These are phyloP conservation scores for Muntiacus muntjak DNA, from an alignment of 2,113 vertebrate genomes.

Conservation along the genomic window DNA sequence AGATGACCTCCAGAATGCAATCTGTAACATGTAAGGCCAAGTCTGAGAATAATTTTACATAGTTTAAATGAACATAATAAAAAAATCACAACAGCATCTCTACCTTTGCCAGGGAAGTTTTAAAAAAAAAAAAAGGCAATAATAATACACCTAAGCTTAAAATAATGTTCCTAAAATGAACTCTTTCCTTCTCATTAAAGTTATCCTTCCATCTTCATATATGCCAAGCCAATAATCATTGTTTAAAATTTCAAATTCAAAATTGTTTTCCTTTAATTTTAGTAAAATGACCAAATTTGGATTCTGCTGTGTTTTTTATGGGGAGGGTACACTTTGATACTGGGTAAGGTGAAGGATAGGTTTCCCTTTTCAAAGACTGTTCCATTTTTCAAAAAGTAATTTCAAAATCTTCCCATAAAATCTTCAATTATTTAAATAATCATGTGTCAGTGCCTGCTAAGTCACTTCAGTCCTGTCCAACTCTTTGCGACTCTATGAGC, in stretches of 20 bases:
- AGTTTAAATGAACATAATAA: background rate
- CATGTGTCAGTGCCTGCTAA: background rate
- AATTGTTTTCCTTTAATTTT: background rate
- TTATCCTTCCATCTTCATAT: background rate
- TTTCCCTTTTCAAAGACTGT: background rate
- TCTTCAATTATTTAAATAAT: slow-evolving; percentile 4
- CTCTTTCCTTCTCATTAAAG: background rate
- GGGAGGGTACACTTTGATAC: background rate
- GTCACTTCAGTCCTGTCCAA: background rate
- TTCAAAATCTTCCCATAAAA: background rate
- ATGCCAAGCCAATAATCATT: background rate
- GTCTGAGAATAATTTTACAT: background rate
- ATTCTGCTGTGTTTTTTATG: background rate
- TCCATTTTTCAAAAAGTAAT: background rate
- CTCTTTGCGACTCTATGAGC: background rate
- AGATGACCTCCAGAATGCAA: slow-evolving; percentile 25
- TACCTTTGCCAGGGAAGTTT: background rate
- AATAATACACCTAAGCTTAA: background rate
- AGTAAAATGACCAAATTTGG: background rate
- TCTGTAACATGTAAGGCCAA: background rate
- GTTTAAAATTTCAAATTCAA: background rate
- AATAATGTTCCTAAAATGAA: slow-evolving; percentile 25
- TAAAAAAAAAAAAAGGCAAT: background rate
- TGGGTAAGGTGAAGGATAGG: rapidly evolving
- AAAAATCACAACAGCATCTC: background rate